phyloP scores from a whole-genome alignment of 2,888 invertebrate species.

The Brachyopa scutellaris region DNA sequence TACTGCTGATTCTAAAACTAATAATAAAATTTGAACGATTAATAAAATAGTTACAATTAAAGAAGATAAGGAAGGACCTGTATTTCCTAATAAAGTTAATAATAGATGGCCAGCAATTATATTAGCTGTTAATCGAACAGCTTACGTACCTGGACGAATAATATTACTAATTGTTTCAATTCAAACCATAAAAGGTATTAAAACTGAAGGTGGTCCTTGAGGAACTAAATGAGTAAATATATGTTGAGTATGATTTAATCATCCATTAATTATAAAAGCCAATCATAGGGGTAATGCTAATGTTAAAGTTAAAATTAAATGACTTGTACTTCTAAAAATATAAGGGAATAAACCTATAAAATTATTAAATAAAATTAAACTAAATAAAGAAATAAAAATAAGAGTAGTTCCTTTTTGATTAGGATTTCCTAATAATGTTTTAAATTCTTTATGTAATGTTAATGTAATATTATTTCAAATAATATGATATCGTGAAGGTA shows the following conservation, averaged over 20 bases:
- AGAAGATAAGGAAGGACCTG: slow-evolving; percentile 76
- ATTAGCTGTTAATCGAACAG: slow-evolving; percentile 88
- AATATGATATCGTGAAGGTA: slow-evolving; percentile 83
- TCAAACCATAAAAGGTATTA: slow-evolving; percentile 89
- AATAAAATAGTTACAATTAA: slow-evolving; percentile 77
- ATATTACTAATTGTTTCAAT: slow-evolving; percentile 89
- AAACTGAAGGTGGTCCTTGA: slow-evolving; percentile 84
- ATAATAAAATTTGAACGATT: slow-evolving; percentile 81
- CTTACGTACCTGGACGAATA: slow-evolving; percentile 87
- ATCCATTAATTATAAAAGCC: slow-evolving; percentile 86
- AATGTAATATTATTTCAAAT: slow-evolving; percentile 83
- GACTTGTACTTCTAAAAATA: slow-evolving; percentile 87
- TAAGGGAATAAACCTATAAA: slow-evolving; percentile 87
- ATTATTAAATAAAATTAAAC: slow-evolving; percentile 86
- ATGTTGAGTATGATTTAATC: slow-evolving; percentile 85
- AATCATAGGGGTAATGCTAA: slow-evolving; percentile 86
- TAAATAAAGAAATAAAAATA: slow-evolving; percentile 84
- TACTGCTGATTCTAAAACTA: slow-evolving; percentile 83
- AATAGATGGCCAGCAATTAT: slow-evolving; percentile 89
- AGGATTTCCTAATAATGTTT: slow-evolving; percentile 83
- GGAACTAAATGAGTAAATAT: slow-evolving; percentile 88
- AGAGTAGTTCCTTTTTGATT: slow-evolving; percentile 83
- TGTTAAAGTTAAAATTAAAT: slow-evolving; percentile 84
- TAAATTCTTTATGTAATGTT: slow-evolving; percentile 84
- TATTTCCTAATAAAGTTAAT: slow-evolving; percentile 84